A percentile compares a stretch with the other conserved stretches of the same genome.
phyloP scores from a whole-genome alignment of 2,888 invertebrate genomes.

The Drosophila infuscata region DNA sequence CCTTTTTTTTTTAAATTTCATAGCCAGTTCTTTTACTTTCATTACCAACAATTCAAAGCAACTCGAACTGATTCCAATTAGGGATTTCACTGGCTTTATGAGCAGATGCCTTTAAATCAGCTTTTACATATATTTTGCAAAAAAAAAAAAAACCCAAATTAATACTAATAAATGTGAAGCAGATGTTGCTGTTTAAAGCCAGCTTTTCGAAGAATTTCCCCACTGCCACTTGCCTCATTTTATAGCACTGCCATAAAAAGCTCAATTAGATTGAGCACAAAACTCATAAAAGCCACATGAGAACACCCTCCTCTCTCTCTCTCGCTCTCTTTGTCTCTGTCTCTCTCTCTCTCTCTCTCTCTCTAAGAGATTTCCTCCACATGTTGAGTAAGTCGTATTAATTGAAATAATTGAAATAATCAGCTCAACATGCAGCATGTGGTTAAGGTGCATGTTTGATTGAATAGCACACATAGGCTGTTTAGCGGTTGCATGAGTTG shows the following conservation, averaged over 20 bases:
- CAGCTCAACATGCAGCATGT: constrained; percentile 19
- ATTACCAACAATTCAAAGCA: neutral
- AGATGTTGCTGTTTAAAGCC: constrained; percentile 40
- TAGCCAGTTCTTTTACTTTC: neutral
- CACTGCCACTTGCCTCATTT: constrained; percentile 41
- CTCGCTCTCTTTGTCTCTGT: neutral
- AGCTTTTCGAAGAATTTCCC: constrained; percentile 8
- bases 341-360: neutral
- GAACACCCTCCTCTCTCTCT: constrained; percentile 1
- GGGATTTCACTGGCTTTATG: neutral
- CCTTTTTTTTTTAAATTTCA: neutral
- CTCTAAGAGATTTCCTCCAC: neutral
- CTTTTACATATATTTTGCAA: constrained; percentile 29
- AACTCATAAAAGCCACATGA: constrained; percentile 59
- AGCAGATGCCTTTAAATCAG: constrained; percentile 27
- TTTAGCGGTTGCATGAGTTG: constrained; percentile 6
- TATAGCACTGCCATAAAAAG: constrained; percentile 63
- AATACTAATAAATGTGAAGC: constrained; percentile 59
- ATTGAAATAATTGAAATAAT: constrained; percentile 66
- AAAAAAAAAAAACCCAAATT: constrained; percentile 39
- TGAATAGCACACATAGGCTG: constrained; percentile 4
- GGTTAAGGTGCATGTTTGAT: constrained; percentile 13
- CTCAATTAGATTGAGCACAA: constrained; percentile 65
- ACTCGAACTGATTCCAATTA: neutral
- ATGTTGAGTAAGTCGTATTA: constrained; percentile 37